Evolutionary conservation across 2,888 invertebrate genomes (phyloP), one percentile per base, ranked within the genome.

Genomic region (Tenthredo livida): DNA sequence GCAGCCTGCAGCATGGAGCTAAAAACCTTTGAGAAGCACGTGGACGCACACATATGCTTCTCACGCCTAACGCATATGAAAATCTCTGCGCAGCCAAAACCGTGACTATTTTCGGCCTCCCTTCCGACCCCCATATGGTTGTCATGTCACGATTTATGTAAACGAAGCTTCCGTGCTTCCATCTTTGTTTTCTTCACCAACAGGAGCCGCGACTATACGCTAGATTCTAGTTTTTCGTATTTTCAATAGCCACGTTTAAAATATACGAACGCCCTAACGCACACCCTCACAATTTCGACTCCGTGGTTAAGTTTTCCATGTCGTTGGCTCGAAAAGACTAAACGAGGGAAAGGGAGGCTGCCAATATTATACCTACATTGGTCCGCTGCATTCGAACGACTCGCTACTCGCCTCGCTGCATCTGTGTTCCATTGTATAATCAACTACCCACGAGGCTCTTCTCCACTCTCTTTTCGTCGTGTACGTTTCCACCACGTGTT

Each of bases 111-210:
- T 80, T 80, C 25, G 61, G 80, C 80, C 61, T 50, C 80, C 80
- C 61, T 61, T 80, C 80, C 80, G 80, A n/a, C 80, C 50, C 80
- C 80, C 80, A 80, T 80, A 80, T 80, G 80, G 80, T 50, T 40
- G 80, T 80, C 80, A 80, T 80, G 80, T 80, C 61, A 80, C 61
- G 80, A 80, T 80, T 80, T 80, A 61, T 80, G 80, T 80, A 80
- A 80, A 80, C 80, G 61, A 50, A 80, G 80, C 80, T 80, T 80
- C 80, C 61, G 61, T 54, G 54, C 77, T 29, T 77, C 17, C 80
- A 37, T 58, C 29, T 58, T 78, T 54, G 21, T 40, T 80, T 80
- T 58, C 25, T 61, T 29, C 58, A 29, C 80, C 9, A 7, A 40
- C 61, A 21, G 25, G 7, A 43, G 72, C n/a, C 72, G 9, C 25